A percentile compares a stretch with the other conserved stretches of the same genome.
These are phyloP conservation scores for Andrena bucephala DNA, from an alignment of 2,888 invertebrate genomes.

Conservation along the genomic window DNA sequence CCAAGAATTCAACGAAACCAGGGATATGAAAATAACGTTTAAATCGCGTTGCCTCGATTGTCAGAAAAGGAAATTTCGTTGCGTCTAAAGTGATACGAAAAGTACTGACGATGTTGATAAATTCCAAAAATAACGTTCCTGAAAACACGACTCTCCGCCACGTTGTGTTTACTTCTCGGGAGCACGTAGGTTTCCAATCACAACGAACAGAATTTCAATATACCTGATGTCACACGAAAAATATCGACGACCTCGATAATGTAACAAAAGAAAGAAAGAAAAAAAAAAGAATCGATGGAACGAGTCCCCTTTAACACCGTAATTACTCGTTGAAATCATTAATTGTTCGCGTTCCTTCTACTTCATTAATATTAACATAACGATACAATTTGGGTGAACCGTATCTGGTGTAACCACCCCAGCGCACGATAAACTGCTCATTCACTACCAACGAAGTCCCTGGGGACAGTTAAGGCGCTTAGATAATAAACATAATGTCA, in stretches of 20 bases:
- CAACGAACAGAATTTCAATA: not conserved
- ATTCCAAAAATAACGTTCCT: too few species aligned
- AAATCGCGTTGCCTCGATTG: too few species aligned
- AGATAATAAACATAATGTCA: constrained; percentile 57
- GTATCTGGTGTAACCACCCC: constrained; percentile 13
- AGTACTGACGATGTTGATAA: too few species aligned
- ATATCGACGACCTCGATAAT: not conserved
- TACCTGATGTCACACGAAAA: not conserved
- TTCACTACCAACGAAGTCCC: not conserved
- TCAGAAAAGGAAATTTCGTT: too few species aligned
- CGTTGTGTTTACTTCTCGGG: too few species aligned
- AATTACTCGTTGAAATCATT: not conserved
- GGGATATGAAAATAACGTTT: too few species aligned
- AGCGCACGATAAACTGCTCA: not conserved
- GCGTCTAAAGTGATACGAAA: too few species aligned
- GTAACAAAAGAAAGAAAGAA: not conserved
- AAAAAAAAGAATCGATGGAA: not conserved
- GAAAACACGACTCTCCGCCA: too few species aligned
- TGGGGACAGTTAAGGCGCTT: constrained; percentile 38
- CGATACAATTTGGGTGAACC: not conserved
- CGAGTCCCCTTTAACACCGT: not conserved
- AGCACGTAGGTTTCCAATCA: too few species aligned
- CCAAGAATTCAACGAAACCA: too few species aligned
- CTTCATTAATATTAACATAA: too few species aligned
- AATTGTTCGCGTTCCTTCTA: not conserved